These are phyloP conservation scores for Rhinoptilus africanus DNA, from an alignment of 2,113 vertebrate species.

Conservation along the genomic window DNA sequence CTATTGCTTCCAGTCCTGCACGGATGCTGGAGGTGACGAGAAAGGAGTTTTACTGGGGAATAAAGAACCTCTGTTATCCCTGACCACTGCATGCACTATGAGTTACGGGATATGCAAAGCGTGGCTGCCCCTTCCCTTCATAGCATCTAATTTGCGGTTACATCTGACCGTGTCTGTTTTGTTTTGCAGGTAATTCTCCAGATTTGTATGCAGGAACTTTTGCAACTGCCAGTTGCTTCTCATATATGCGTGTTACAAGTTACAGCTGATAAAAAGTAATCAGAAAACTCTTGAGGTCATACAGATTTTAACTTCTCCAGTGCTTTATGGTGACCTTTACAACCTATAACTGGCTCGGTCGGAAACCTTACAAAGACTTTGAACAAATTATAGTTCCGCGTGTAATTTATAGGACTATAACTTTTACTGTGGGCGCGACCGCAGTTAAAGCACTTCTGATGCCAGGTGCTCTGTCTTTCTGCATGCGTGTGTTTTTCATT, in stretches of 20 bases:
- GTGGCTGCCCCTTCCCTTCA: background rate
- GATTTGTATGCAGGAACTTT: background rate
- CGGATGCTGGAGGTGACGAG: background rate
- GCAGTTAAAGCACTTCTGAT: background rate
- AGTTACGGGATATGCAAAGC: background rate
- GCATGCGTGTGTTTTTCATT: background rate
- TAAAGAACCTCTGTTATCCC: background rate
- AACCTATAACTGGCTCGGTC: background rate
- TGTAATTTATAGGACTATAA: slow-evolving; percentile 41
- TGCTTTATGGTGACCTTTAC: slow-evolving; percentile 26
- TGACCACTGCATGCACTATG: background rate
- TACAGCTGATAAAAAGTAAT: background rate
- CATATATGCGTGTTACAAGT: background rate
- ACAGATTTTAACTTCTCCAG: background rate
- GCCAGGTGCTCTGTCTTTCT: background rate
- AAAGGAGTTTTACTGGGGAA: background rate
- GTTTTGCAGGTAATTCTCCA: background rate
- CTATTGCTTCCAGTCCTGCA: background rate
- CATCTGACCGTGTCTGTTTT: fast-evolving
- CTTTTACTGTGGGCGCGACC: background rate
- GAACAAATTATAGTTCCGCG: background rate
- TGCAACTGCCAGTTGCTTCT: background rate
- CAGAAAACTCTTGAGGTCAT: background rate
- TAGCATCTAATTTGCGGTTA: background rate
- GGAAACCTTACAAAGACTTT: slow-evolving; percentile 47